A percentile compares a stretch with the other conserved stretches of the same genome.
phyloP scores from a whole-genome alignment of 2,888 invertebrate genomes.

The Celastrina argiolus region DNA sequence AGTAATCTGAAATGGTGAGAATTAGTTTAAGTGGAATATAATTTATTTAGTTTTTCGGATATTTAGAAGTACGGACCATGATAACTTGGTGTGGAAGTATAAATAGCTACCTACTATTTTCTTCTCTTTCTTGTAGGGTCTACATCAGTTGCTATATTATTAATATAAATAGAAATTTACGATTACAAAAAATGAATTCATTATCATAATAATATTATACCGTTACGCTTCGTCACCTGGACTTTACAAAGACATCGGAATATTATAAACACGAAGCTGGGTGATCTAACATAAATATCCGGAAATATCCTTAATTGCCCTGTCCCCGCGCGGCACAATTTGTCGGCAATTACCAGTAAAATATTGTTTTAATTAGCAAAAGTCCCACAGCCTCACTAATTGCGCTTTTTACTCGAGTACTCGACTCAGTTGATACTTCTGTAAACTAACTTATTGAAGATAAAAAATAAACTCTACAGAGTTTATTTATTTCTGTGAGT shows the following conservation, averaged over 20 bases:
- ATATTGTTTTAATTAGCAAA: slow-evolving; percentile 40
- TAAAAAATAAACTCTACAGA: not conserved
- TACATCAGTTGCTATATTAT: too few relatives aligned
- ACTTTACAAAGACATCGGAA: not conserved
- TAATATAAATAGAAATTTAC: too few relatives aligned
- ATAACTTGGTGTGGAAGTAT: too few relatives aligned
- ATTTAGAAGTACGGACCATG: too few relatives aligned
- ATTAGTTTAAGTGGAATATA: too few relatives aligned
- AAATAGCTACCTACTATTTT: too few relatives aligned
- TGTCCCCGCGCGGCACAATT: slow-evolving; percentile 41
- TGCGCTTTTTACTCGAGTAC: slow-evolving; percentile 34
- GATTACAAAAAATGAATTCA: not conserved
- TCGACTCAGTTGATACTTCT: slow-evolving; percentile 4
- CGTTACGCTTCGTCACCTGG: not conserved
- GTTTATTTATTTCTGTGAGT: not conserved
- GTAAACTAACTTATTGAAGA: not conserved
- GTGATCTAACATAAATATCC: slow-evolving; percentile 6
- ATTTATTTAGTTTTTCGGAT: too few relatives aligned
- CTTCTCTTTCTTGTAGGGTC: too few relatives aligned
- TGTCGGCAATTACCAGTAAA: slow-evolving; percentile 39
- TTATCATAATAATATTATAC: not conserved
- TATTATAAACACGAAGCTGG: not conserved
- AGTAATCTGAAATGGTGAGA: too few relatives aligned
- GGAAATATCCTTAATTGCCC: slow-evolving; percentile 26
- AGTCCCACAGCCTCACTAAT: slow-evolving; percentile 35